Evolutionary conservation across 2,113 vertebrate genomes (phyloP).

Genomic region (Aspiorhynchus laticeps): DNA sequence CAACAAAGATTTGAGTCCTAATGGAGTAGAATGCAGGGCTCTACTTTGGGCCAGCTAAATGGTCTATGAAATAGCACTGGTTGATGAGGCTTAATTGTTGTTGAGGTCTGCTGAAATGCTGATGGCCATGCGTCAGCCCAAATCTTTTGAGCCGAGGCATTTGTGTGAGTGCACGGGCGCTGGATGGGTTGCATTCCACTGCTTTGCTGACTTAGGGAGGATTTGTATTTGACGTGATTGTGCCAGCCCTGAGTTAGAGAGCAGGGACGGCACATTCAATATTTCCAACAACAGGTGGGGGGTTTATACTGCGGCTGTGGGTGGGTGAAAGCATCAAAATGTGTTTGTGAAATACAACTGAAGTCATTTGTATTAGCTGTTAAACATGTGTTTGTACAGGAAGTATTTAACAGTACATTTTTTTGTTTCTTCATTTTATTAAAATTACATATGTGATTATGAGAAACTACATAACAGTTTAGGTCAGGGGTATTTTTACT

Average conservation of each 20-base stretch:
- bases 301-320: not conserved
- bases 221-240: slow-evolving; percentile 16
- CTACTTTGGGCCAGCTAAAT: slow-evolving; percentile 17
- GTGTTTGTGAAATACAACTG: not conserved
- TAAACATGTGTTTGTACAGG: not conserved
- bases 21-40: slow-evolving; percentile 9
- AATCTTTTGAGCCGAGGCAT: slow-evolving; percentile 43
- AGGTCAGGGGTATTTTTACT: not conserved
- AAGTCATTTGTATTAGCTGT: not conserved
- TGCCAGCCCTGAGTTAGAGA: slow-evolving; percentile 13
- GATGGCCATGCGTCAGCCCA: slow-evolving; percentile 31
- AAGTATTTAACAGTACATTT: not conserved
- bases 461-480: not conserved
- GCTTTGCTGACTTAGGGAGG: slow-evolving; percentile 48
- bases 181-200: slow-evolving; percentile 39
- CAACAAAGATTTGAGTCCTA: slow-evolving; percentile 14
- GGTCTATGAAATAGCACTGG: slow-evolving; percentile 29
- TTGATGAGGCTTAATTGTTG: slow-evolving; percentile 45
- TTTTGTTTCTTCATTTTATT: not conserved
- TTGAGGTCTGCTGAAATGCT: slow-evolving; percentile 45
- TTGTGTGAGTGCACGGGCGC: slow-evolving; percentile 15
- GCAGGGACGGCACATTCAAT: not conserved
- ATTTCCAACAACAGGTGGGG: slow-evolving; percentile 38
- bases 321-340: not conserved
- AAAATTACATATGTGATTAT: not conserved